Evolutionary conservation across 2,888 invertebrate species (phyloP).

Genomic region (Aethes cnicana): DNA sequence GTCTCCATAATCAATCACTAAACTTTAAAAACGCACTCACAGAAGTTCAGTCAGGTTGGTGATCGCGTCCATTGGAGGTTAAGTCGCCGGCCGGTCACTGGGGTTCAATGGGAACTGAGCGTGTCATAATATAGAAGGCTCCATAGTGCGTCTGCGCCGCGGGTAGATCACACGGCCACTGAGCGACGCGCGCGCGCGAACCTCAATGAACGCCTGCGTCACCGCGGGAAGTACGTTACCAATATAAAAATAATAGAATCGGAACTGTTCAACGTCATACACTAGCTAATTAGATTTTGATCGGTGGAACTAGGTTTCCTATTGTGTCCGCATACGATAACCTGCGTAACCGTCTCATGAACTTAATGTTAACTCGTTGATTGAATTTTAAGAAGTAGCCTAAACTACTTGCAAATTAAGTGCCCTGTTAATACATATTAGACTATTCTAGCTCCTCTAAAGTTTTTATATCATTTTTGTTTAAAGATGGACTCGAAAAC

Average conservation of each 20-base stretch:
- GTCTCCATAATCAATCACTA: conserved; percentile 58
- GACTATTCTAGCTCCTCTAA: too few species aligned
- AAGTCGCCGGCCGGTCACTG: conserved; percentile 51
- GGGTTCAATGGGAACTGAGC: too few species aligned
- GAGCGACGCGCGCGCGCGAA: conserved; percentile 66
- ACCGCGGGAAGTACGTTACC: conserved; percentile 74
- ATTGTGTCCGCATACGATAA: too few species aligned
- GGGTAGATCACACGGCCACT: conserved; percentile 78
- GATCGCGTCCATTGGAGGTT: conserved; percentile 56
- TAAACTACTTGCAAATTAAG: too few species aligned
- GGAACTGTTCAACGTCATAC: conserved; percentile 59
- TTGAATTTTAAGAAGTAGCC: too few species aligned
- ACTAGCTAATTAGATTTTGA: conserved; percentile 54
- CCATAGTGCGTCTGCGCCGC: conserved; percentile 70
- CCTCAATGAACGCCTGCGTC: conserved; percentile 75
- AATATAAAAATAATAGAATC: conserved; percentile 59
- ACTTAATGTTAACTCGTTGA: too few species aligned
- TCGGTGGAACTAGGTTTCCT: conserved; percentile 55
- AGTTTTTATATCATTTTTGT: too few species aligned
- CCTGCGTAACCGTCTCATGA: too few species aligned
- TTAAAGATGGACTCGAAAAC: too few species aligned
- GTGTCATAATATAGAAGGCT: not conserved
- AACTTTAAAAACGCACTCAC: conserved; percentile 72
- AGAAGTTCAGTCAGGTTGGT: conserved; percentile 53
- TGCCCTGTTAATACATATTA: too few species aligned